These are phyloP conservation scores for Hedychridium roseum DNA, from an alignment of 2,888 invertebrate genomes.

Conservation along the genomic window DNA sequence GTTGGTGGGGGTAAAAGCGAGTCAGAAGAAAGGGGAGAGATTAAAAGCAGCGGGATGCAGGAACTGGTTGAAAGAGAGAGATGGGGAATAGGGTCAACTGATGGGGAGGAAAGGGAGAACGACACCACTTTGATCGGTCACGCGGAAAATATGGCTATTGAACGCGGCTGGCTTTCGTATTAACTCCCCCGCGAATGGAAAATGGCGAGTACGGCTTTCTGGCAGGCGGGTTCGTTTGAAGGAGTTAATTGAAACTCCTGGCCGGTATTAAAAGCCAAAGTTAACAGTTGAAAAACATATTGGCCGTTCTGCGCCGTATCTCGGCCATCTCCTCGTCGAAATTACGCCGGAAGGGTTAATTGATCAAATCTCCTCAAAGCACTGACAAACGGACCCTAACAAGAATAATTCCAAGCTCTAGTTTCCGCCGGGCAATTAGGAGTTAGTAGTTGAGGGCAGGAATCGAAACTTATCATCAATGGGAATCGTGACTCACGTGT, in stretches of 20 bases:
- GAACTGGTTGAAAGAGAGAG: not conserved
- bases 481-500: conserved; percentile 57
- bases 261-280: conserved; percentile 16
- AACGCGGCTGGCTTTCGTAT: conserved; percentile 37
- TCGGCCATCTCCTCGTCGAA: not conserved
- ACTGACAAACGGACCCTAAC: too few species aligned
- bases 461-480: not conserved
- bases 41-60: not conserved
- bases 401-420: too few species aligned
- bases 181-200: conserved; percentile 43
- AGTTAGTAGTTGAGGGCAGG: too few species aligned
- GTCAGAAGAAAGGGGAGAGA: conserved; percentile 2
- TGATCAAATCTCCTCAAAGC: too few species aligned
- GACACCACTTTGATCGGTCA: conserved; percentile 46
- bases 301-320: not conserved
- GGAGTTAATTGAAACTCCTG: conserved; percentile 36
- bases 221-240: conserved; percentile 22
- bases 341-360: too few species aligned
- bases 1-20: not conserved
- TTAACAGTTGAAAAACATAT: conserved; percentile 20
- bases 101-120: not conserved
- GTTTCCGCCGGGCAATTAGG: too few species aligned
- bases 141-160: conserved; percentile 46
- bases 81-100: not conserved
- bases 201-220: too few species aligned